phyloP scores from a whole-genome alignment of 2,888 invertebrate species.

The Schrankia costaestrigalis region DNA sequence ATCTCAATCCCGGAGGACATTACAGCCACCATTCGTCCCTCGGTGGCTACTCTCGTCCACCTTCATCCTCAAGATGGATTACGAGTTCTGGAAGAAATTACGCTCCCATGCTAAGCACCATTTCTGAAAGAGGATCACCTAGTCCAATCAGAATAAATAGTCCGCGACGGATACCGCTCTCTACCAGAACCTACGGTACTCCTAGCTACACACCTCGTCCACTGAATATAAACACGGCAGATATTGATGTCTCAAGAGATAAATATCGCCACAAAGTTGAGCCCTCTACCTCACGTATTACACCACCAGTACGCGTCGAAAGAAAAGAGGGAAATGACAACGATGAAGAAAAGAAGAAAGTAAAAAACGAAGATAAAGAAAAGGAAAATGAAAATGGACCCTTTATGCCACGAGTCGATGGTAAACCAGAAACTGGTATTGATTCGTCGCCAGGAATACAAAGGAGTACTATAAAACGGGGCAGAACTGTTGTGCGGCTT shows the following conservation, averaged over 20 bases:
- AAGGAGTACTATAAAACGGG: slow-evolving; percentile 84
- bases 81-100: slow-evolving; percentile 76
- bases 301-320: slow-evolving; percentile 29
- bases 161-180: slow-evolving; percentile 69
- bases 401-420: slow-evolving; percentile 71
- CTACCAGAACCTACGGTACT: slow-evolving; percentile 73
- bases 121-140: slow-evolving; percentile 73
- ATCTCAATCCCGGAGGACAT: slow-evolving; percentile 71
- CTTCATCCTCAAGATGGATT: slow-evolving; percentile 62
- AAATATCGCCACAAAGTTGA: slow-evolving; percentile 72
- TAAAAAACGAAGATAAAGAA: slow-evolving; percentile 22
- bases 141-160: slow-evolving; percentile 67
- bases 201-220: slow-evolving; percentile 79
- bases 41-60: slow-evolving; percentile 78
- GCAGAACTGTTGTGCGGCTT: slow-evolving; percentile 86
- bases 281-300: slow-evolving; percentile 23
- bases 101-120: slow-evolving; percentile 87
- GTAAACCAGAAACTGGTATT: slow-evolving; percentile 67
- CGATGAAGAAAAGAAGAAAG: slow-evolving; percentile 40
- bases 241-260: slow-evolving; percentile 90
- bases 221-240: slow-evolving; percentile 89
- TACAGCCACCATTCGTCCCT: slow-evolving; percentile 76
- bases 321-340: slow-evolving; percentile 20
- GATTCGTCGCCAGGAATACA: slow-evolving; percentile 62
- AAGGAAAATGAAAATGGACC: slow-evolving; percentile 59